A percentile compares a stretch with the other conserved stretches of the same genome.
Conservation (phyloP, 2,888 invertebrate species). For the Pandemis heparana region DNA sequence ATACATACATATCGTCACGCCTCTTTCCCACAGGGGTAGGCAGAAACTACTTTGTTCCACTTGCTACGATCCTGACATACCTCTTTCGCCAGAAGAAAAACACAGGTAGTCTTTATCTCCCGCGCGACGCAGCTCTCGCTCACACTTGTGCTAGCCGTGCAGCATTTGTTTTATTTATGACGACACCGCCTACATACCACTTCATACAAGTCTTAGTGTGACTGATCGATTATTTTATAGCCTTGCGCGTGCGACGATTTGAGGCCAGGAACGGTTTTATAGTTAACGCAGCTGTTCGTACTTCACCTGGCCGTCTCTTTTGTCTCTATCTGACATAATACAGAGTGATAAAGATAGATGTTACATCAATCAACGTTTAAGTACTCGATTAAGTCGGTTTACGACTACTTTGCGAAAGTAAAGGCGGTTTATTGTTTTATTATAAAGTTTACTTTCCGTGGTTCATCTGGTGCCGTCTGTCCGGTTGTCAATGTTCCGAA, state of each 20-base stretch:
- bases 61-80: too few species aligned
- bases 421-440: background rate
- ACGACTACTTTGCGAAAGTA: background rate
- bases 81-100: too few species aligned
- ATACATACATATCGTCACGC: too few species aligned
- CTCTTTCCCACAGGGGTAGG: too few species aligned
- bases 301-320: background rate
- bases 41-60: too few species aligned
- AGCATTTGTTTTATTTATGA: constrained; percentile 3
- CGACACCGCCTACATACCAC: constrained; percentile 1
- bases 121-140: too few species aligned
- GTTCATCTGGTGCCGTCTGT: background rate
- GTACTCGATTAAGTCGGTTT: background rate
- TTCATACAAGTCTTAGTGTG: constrained; percentile 28
- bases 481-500: too few species aligned
- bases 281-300: constrained; percentile 25
- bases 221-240: constrained; percentile 63
- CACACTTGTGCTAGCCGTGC: too few species aligned
- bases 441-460: background rate
- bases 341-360: background rate
- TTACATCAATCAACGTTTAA: background rate
- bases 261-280: constrained; percentile 27
- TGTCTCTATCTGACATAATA: background rate
- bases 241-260: constrained; percentile 39
- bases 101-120: background rate